Evolutionary conservation across 2,888 invertebrate genomes (phyloP), one percentile per base, ranked within the genome.

Genomic region (Bugula neritina): DNA sequence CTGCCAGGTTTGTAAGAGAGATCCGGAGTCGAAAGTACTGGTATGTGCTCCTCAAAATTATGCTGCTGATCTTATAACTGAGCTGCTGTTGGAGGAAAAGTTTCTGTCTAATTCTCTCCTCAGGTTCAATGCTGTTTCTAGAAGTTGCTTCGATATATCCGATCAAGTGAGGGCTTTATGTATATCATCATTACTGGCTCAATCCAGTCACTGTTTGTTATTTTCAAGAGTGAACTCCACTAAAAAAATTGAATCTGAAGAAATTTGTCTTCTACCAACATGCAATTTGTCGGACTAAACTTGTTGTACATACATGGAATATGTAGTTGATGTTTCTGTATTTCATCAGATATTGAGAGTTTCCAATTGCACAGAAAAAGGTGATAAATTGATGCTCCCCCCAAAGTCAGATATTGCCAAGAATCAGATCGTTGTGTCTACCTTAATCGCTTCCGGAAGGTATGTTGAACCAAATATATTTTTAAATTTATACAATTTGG

Each of bases 21-120:
- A 43, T 43, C 3, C 3, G 17, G 17, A 43, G 10, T 43, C 43
- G 5, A 43, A 77, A 69, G 77, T 81, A n/a, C 73, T 82, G 71
- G 81, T 80, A 13, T 81, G 80, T 74, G 78, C 81, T 0, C 80
- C 81, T 13, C 81, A 81, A 13, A 82, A 82, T 76, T 78, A 77
- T 74, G 80, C 82, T 1, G 79, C 80, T 3, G 81, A 82, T 72
- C 75, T 80, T 27, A 76, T 82, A n/a, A 75, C 79, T 0, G 75
- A 77, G 58, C 71, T 79, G 29, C 77, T 82, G 1, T 69, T 79
- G 5, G 71, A 77, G 3, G 78, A 79, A 70, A 71, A 78, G 25
- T 72, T 74, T 2, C 75, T 75, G 70, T 34, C 71, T 0, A 69
- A 76, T 1, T 10, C 5, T 10, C 72, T 80, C 27, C 72, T 78